Evolutionary conservation across 2,113 vertebrate species (phyloP).

Genomic region (Oryzias celebensis): DNA sequence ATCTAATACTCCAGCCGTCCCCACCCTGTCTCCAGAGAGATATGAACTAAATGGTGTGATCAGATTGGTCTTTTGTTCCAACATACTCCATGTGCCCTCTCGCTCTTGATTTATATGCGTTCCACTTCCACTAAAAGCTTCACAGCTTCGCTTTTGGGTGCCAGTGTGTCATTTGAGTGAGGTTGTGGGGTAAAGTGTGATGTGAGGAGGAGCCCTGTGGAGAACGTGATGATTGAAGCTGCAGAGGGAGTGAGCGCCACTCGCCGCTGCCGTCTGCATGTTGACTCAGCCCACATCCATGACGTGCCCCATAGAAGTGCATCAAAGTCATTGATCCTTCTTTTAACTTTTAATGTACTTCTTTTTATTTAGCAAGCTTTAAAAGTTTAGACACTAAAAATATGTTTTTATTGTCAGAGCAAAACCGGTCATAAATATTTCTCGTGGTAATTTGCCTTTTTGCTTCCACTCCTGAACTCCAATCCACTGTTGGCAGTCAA

Average conservation of each 20-base stretch:
- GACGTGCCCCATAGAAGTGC: not conserved
- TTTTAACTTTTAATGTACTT: no score
- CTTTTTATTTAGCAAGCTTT: no score
- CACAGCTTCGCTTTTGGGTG: conserved; percentile 25
- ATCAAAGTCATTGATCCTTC: no score
- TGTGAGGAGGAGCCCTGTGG: conserved; percentile 32
- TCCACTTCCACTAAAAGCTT: conserved; percentile 48
- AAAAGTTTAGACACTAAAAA: no score
- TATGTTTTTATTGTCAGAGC: no score
- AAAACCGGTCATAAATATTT: no score
- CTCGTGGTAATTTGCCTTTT: no score
- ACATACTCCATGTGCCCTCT: conserved; percentile 10
- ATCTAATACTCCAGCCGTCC: conserved; percentile 18
- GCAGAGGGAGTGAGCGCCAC: conserved; percentile 20
- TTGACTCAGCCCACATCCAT: conserved; percentile 25
- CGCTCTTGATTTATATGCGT: conserved; percentile 18
- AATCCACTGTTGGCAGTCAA: no score
- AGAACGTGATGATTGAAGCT: conserved; percentile 52
- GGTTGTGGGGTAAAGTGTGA: conserved; percentile 46
- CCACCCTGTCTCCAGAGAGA: conserved; percentile 28
- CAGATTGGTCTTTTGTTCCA: conserved; percentile 49
- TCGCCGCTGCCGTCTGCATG: conserved; percentile 14
- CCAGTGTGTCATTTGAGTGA: conserved; percentile 33
- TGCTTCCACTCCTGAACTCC: no score
- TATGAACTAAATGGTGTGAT: conserved; percentile 49